Evolutionary conservation across 2,888 invertebrate species (phyloP).

Genomic region (Drosophila limbata): DNA sequence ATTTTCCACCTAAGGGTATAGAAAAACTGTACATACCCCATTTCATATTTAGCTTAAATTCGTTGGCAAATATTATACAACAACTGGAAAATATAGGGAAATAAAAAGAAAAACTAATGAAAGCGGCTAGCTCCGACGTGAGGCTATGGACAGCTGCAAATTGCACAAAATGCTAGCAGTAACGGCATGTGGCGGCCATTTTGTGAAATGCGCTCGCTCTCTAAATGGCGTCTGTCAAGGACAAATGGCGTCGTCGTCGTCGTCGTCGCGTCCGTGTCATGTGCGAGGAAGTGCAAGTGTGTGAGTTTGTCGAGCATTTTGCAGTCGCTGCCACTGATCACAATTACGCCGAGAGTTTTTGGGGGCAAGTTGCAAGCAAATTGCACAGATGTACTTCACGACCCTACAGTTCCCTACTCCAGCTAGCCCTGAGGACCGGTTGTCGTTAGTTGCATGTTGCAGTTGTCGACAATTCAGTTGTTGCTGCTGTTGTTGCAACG

Average conservation of each 20-base stretch:
- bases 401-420: slow-evolving; percentile 11
- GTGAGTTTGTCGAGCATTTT: slow-evolving; percentile 68
- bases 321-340: slow-evolving; percentile 65
- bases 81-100: slow-evolving; percentile 19
- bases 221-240: slow-evolving; percentile 76
- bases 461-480: slow-evolving; percentile 59
- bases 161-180: slow-evolving; percentile 67
- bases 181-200: slow-evolving; percentile 68
- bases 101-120: slow-evolving; percentile 49
- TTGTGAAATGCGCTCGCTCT: slow-evolving; percentile 58
- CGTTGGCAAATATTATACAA: slow-evolving; percentile 57
- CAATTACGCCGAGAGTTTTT: slow-evolving; percentile 55
- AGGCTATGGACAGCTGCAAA: slow-evolving; percentile 72
- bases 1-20: slow-evolving; percentile 2
- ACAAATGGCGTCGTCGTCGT: slow-evolving; percentile 52
- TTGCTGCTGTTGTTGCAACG: slow-evolving; percentile 62
- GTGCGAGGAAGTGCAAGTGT: slow-evolving; percentile 40
- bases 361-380: slow-evolving; percentile 66
- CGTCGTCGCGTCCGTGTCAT: slow-evolving; percentile 39
- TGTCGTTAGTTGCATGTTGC: slow-evolving; percentile 74
- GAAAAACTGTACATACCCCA: background rate
- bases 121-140: slow-evolving; percentile 46
- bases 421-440: slow-evolving; percentile 39
- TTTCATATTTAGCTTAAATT: slow-evolving; percentile 27
- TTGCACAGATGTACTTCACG: slow-evolving; percentile 64